A percentile compares a stretch with the other conserved stretches of the same genome.
These are phyloP conservation scores for Peromyscus californicus DNA, from an alignment of 2,113 vertebrate species.

Conservation along the genomic window DNA sequence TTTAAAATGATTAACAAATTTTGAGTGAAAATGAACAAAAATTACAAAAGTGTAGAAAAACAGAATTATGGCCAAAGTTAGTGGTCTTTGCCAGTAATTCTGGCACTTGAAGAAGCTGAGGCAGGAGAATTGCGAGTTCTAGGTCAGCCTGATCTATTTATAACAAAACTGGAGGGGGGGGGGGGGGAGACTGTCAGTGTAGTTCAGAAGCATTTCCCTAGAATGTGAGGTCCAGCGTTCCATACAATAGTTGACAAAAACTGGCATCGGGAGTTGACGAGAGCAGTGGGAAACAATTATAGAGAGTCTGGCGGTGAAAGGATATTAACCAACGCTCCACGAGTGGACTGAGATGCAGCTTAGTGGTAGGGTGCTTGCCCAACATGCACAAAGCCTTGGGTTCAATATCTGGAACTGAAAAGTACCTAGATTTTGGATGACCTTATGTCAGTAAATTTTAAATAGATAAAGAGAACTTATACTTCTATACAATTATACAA, in stretches of 20 bases:
- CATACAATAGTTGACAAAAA: neutral
- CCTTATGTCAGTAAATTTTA: neutral
- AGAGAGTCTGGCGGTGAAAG: neutral
- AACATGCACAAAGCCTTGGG: too few species aligned
- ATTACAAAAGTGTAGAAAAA: neutral
- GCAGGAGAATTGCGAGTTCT: neutral
- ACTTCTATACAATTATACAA: neutral
- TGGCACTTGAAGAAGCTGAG: neutral
- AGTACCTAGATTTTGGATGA: neutral
- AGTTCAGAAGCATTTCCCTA: neutral
- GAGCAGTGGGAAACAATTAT: neutral
- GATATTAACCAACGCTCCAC: neutral
- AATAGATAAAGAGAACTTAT: neutral
- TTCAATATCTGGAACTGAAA: neutral
- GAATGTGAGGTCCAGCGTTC: neutral
- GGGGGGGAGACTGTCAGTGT: too few species aligned
- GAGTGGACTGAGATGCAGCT: neutral
- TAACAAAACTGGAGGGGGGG: neutral
- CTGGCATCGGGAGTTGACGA: neutral
- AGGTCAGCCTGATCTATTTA: neutral
- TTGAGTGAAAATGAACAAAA: neutral
- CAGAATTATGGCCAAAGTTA: neutral
- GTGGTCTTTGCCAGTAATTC: neutral
- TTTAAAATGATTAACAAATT: slow-evolving; percentile 15
- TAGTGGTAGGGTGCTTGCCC: neutral